Conservation (phyloP, 2,888 invertebrate species). For the Polyploca ridens region DNA sequence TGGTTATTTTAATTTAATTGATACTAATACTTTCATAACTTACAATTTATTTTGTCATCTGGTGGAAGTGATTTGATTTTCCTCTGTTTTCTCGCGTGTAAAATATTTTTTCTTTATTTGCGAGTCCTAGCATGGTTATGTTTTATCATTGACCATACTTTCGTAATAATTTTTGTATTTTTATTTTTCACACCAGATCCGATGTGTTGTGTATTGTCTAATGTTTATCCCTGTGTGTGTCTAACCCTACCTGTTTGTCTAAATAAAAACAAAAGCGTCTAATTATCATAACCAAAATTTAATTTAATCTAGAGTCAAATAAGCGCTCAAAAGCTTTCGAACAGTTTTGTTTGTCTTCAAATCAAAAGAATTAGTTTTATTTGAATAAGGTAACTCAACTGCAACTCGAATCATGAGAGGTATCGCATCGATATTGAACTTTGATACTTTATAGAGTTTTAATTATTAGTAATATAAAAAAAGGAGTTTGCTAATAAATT, state of each 20-base stretch:
- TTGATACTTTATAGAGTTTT: neutral
- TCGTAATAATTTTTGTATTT: constrained; percentile 53
- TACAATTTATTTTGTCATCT: constrained; percentile 79
- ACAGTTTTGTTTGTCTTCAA: constrained; percentile 81
- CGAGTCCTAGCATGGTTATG: constrained; percentile 78
- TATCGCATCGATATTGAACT: constrained; percentile 20
- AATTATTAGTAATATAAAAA: neutral
- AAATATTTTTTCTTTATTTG: constrained; percentile 73
- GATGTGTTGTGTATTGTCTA: constrained; percentile 94
- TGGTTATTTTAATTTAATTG: constrained; percentile 80
- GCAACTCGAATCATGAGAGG: constrained; percentile 77
- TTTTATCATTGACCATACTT: constrained; percentile 64
- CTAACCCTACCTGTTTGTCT: constrained; percentile 87
- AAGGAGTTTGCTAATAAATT: constrained; percentile 10
- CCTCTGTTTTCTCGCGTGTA: constrained; percentile 79
- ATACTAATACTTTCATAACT: constrained; percentile 65
- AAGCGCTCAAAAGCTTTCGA: constrained; percentile 76
- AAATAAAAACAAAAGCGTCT: constrained; percentile 76
- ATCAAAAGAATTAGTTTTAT: constrained; percentile 54
- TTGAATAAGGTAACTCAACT: constrained; percentile 53
- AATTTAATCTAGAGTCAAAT: constrained; percentile 59
- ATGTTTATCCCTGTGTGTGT: constrained; percentile 96
- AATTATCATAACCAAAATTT: constrained; percentile 49
- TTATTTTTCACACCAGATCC: constrained; percentile 83
- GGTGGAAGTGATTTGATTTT: constrained; percentile 85